Evolutionary conservation across 2,113 vertebrate genomes (phyloP), one percentile per base, ranked within the genome.

Genomic region (Scopus umbretta): DNA sequence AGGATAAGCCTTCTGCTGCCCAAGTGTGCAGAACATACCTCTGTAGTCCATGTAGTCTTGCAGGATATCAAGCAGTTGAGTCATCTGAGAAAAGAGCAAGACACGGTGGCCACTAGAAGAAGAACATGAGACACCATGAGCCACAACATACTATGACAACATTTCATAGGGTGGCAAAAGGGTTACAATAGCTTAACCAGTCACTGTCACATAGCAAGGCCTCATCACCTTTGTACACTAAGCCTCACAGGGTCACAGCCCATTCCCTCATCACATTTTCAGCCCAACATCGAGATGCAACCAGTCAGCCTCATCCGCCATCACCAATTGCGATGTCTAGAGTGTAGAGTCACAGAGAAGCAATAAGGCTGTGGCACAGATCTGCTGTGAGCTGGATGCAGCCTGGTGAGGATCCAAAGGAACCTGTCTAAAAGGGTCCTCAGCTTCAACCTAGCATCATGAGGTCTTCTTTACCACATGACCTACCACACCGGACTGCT

Each of bases 61-160:
- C 45, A 99, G 97, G 93, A 99, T 99, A 97, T 99, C 99, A 89
- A 99, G 97, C 97, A 99, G 98, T 72, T 98, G 98, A 47, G 99
- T 99, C 99, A 99, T 99, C 49, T 99, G 99, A 86, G 99, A 99
- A 97, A 99, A 99, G 87, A 99, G 97, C 93, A 99, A 97, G 93
- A 99, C 97, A 45, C 98, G 98, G 90, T 99, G 99, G 93, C 99
- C 98, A 65, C 99, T 98, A 98, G 68, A 95, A 97, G 63, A 89
- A 95, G 70, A 94, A 45, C 4, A 3, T 4, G 49, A 94, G 78
- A 90, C 42, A 45, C 36, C 30, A 34, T 55, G 32, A 94, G 27
- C 8, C 72, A 78, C 40, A 47, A 22, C 16, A 58, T 7, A 27
- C 26, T 62, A 43, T 62, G 74, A 45, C 38, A 94, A 38, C 21